A percentile compares a stretch with the other conserved stretches of the same genome.
Evolutionary conservation across 2,113 vertebrate genomes (phyloP).

Genomic region (Pyxicephalus adspersus): DNA sequence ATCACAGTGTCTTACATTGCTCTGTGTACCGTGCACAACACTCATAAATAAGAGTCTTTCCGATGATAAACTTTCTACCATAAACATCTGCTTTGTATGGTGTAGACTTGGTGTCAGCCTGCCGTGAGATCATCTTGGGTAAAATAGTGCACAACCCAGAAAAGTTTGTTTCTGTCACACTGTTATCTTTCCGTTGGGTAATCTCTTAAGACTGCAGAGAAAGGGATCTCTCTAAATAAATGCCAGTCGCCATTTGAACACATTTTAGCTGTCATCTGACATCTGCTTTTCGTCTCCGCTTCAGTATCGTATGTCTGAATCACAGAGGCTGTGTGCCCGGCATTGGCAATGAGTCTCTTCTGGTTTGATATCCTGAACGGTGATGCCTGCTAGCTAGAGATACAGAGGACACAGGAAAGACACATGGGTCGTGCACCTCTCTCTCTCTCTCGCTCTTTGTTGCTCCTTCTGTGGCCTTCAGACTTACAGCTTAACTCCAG

Average conservation of each 20-base stretch:
- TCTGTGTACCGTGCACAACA: not conserved
- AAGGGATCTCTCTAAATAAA: not conserved
- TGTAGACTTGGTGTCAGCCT: not conserved
- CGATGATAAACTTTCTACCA: not conserved
- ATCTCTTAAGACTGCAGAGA: not conserved
- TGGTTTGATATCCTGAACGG: not conserved
- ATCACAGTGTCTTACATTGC: not conserved
- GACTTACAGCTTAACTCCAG: no score
- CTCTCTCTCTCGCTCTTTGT: not conserved
- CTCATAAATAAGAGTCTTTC: not conserved
- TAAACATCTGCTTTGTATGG: not conserved
- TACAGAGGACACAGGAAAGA: not conserved
- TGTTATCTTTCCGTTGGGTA: constrained; percentile 4
- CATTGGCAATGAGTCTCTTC: constrained; percentile 10
- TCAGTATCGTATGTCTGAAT: constrained; percentile 20
- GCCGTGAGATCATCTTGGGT: not conserved
- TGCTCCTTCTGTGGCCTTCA: not conserved
- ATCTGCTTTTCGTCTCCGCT: not conserved
- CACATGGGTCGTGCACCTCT: constrained; percentile 6
- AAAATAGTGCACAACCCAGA: not conserved
- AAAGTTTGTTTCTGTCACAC: not conserved
- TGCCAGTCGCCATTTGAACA: not conserved
- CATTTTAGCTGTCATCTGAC: constrained; percentile 17
- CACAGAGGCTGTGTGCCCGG: not conserved
- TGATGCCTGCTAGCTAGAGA: constrained; percentile 8